Conservation (phyloP, 1,140 invertebrate species). For the Pseudomyrmex pallidus region DNA sequence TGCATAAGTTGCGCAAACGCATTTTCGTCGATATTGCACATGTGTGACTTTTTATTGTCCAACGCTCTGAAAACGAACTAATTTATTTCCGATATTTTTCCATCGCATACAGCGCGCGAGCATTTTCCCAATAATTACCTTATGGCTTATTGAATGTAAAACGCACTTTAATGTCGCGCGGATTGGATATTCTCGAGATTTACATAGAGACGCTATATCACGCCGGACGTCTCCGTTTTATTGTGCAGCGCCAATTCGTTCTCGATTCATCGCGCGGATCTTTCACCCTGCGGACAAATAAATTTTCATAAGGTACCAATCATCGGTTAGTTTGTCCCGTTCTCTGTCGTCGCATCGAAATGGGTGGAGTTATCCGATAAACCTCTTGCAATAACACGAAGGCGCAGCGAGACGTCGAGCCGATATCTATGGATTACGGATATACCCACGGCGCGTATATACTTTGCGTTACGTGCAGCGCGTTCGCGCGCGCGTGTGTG, state of each 20-base stretch:
- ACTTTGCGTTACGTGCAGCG: slow-evolving; percentile 40
- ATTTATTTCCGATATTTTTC: slow-evolving; percentile 39
- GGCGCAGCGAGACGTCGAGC: slow-evolving; percentile 66
- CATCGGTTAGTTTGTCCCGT: slow-evolving; percentile 62
- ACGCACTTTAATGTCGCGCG: slow-evolving; percentile 10
- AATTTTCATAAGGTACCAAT: slow-evolving; percentile 69
- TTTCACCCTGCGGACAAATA: slow-evolving; percentile 57
- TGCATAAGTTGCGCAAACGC: background rate
- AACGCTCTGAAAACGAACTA: slow-evolving; percentile 28
- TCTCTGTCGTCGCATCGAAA: background rate
- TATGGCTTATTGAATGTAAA: slow-evolving; percentile 37
- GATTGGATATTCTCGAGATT: too few species aligned
- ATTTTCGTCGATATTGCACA: background rate
- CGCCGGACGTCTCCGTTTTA: slow-evolving; percentile 16
- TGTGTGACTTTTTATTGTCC: slow-evolving; percentile 28
- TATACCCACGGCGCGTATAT: slow-evolving; percentile 41
- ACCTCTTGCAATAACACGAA: slow-evolving; percentile 67
- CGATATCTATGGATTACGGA: slow-evolving; percentile 70
- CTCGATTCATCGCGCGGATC: slow-evolving; percentile 33
- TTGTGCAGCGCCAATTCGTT: slow-evolving; percentile 51
- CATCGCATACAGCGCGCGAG: background rate
- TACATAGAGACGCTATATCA: background rate
- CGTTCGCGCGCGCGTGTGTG: slow-evolving; percentile 11
- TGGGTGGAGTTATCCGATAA: slow-evolving; percentile 63
- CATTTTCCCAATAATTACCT: slow-evolving; percentile 33